phyloP scores from a whole-genome alignment of 2,888 invertebrate species.

The Odiellus spinosus region DNA sequence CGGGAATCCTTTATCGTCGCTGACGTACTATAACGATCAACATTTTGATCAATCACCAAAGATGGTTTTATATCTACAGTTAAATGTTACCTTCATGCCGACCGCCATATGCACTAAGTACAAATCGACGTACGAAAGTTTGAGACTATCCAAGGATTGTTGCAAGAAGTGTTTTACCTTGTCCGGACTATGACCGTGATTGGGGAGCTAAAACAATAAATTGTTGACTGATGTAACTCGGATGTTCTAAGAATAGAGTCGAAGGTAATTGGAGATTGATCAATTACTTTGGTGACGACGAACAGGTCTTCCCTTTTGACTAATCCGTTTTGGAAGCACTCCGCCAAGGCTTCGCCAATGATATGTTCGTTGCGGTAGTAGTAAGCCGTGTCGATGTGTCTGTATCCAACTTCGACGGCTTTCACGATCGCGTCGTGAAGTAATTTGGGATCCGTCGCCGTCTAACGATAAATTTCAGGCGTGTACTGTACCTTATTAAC shows the following conservation, averaged over 20 bases:
- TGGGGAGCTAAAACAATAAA: constrained; percentile 29
- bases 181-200: constrained; percentile 44
- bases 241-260: too few relatives aligned
- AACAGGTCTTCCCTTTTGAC: constrained; percentile 20
- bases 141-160: constrained; percentile 49
- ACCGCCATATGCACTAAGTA: constrained; percentile 67
- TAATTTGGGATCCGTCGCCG: too few relatives aligned
- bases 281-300: constrained; percentile 7
- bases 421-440: neutral
- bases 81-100: constrained; percentile 35
- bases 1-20: neutral
- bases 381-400: constrained; percentile 20
- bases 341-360: constrained; percentile 17
- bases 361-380: constrained; percentile 18
- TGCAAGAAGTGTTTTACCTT: constrained; percentile 51
- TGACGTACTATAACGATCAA: neutral
- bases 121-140: constrained; percentile 62
- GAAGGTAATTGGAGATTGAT: too few relatives aligned
- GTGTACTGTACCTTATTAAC: too few relatives aligned
- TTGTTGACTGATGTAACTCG: too few relatives aligned
- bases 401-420: constrained; percentile 16
- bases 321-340: constrained; percentile 9
- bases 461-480: too few relatives aligned
- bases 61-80: too few relatives aligned
- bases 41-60: too few relatives aligned